These are phyloP conservation scores for Phrynocephalus versicolor DNA, from an alignment of 2,113 vertebrate species.

Conservation along the genomic window DNA sequence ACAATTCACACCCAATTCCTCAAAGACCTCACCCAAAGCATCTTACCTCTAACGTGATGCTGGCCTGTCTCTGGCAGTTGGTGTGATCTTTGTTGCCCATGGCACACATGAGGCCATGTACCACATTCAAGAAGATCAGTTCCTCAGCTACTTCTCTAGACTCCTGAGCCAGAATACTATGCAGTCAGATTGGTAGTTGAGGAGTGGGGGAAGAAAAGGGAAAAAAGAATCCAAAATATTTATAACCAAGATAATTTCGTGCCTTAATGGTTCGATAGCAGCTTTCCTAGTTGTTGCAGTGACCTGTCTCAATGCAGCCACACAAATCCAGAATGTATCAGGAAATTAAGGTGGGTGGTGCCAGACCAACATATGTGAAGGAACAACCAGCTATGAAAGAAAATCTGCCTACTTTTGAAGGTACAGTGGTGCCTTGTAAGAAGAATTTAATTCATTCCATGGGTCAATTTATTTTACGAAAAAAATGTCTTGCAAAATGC, in stretches of 20 bases:
- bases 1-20: fast-evolving
- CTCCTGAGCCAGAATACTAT: slow-evolving; percentile 76
- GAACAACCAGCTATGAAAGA: background rate
- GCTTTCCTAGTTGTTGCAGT: background rate
- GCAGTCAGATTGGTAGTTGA: background rate
- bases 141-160: slow-evolving; percentile 73
- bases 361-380: background rate
- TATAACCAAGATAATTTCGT: background rate
- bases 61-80: slow-evolving; percentile 84
- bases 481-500: no score
- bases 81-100: slow-evolving; percentile 81
- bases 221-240: background rate
- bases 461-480: no score
- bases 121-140: slow-evolving; percentile 77
- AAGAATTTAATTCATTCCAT: no score
- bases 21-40: fast-evolving
- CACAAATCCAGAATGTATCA: background rate
- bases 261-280: background rate
- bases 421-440: no score
- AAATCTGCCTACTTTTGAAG: background rate
- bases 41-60: slow-evolving; percentile 79
- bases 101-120: slow-evolving; percentile 77
- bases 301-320: background rate
- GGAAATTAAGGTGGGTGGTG: background rate
- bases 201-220: background rate